phyloP scores from a whole-genome alignment of 2,797 vertebrate genomes.

The Coregonus ussuriensis region DNA sequence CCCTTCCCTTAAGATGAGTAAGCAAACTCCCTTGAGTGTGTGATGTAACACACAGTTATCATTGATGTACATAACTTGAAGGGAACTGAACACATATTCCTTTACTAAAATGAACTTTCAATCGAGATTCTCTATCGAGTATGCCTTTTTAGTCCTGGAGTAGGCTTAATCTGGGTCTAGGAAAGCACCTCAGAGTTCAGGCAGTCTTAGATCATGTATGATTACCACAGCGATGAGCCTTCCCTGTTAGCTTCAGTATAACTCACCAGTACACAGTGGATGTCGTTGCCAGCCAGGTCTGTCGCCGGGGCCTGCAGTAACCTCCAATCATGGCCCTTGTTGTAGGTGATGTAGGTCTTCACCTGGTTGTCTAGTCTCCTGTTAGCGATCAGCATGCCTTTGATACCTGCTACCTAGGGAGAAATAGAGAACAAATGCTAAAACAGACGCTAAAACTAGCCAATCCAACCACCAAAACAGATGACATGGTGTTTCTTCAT shows the following conservation, averaged over 20 bases:
- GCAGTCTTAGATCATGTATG: too few relatives aligned
- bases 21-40: background rate
- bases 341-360: conserved; percentile 99
- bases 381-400: conserved; percentile 96
- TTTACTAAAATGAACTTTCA: too few relatives aligned
- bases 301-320: conserved; percentile 88
- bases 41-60: background rate
- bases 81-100: background rate
- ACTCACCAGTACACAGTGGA: conserved; percentile 90
- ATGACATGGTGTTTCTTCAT: background rate
- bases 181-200: background rate
- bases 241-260: background rate
- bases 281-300: conserved; percentile 85
- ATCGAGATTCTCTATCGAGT: background rate
- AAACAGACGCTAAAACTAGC: background rate
- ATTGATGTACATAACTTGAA: background rate
- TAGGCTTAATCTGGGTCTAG: background rate
- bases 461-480: background rate
- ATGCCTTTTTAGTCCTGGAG: background rate
- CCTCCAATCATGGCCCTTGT: conserved; percentile 96
- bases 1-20: too few relatives aligned
- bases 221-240: background rate
- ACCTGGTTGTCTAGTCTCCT: conserved; percentile 91
- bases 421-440: conserved; percentile 13
- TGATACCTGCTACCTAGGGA: conserved; percentile 94